These are phyloP conservation scores for Acanthurus leucopareius DNA, from an alignment of 2,797 vertebrate species.

Conservation along the genomic window DNA sequence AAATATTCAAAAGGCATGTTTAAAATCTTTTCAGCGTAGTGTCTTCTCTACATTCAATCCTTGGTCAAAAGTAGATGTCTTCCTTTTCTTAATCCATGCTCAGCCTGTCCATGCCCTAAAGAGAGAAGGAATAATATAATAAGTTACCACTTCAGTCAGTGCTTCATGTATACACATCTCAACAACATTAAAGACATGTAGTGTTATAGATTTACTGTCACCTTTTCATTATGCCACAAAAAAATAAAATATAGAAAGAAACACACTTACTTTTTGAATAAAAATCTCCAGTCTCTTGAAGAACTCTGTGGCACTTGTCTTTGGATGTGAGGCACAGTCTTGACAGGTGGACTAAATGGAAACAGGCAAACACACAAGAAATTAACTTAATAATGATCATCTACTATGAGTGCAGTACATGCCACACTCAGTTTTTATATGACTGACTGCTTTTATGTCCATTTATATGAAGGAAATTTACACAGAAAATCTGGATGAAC, in stretches of 20 bases:
- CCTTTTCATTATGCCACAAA: background rate
- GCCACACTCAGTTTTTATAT: background rate
- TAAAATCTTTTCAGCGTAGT: slow-evolving; percentile 74
- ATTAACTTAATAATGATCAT: background rate
- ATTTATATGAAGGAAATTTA: too few species aligned
- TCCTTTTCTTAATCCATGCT: slow-evolving; percentile 1
- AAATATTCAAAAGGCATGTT: slow-evolving; percentile 65
- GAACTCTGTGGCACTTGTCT: slow-evolving; percentile 54
- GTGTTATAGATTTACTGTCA: background rate
- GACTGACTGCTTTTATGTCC: background rate
- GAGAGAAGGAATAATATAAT: background rate
- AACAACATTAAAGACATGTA: background rate
- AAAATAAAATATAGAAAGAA: background rate
- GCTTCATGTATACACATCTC: background rate
- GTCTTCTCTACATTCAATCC: slow-evolving; percentile 69
- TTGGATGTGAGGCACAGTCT: slow-evolving; percentile 58
- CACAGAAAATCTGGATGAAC: too few species aligned
- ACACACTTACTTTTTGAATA: slow-evolving; percentile 75
- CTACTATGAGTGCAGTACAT: background rate
- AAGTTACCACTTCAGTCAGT: background rate
- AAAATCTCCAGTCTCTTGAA: slow-evolving; percentile 67
- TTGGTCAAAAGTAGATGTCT: slow-evolving; percentile 13
- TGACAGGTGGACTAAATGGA: slow-evolving; percentile 69
- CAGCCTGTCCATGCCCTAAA: slow-evolving; percentile 62
- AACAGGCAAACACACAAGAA: background rate